A percentile compares a stretch with the other conserved stretches of the same genome.
These are phyloP conservation scores for Mactromeris polynyma DNA, from an alignment of 2,888 invertebrate genomes.

Conservation along the genomic window DNA sequence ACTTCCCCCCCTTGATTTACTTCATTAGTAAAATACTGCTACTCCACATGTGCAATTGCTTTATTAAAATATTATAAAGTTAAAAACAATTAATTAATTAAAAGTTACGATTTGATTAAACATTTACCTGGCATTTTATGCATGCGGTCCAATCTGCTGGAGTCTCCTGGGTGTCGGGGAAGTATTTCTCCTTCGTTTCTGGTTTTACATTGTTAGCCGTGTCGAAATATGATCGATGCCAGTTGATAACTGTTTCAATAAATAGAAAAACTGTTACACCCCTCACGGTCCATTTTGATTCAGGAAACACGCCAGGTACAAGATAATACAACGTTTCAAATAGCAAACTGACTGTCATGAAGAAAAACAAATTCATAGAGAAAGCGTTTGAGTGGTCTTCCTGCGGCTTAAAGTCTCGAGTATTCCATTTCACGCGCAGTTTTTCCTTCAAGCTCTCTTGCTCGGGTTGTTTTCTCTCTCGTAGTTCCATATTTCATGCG, in stretches of 20 bases:
- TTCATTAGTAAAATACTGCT: too few species aligned
- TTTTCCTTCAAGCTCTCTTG: slow-evolving; percentile 75
- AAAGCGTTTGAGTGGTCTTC: slow-evolving; percentile 64
- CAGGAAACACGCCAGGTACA: slow-evolving; percentile 72
- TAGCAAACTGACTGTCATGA: slow-evolving; percentile 70
- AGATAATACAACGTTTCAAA: slow-evolving; percentile 73
- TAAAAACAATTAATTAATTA: too few species aligned
- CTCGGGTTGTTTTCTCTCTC: slow-evolving; percentile 67
- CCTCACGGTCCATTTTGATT: slow-evolving; percentile 38
- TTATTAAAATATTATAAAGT: too few species aligned
- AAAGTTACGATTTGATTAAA: too few species aligned
- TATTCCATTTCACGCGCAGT: slow-evolving; percentile 73
- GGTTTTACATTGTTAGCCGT: slow-evolving; percentile 72
- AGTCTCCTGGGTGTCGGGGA: slow-evolving; percentile 66
- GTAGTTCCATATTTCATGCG: slow-evolving; percentile 70
- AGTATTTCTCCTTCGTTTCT: slow-evolving; percentile 72
- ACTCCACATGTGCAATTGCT: too few species aligned
- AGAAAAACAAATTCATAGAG: slow-evolving; percentile 72
- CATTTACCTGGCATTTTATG: slow-evolving; percentile 75
- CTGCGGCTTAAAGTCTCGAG: slow-evolving; percentile 74
- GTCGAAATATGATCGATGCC: slow-evolving; percentile 73
- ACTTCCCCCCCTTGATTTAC: too few species aligned
- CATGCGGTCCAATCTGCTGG: slow-evolving; percentile 77
- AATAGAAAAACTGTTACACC: slow-evolving; percentile 60
- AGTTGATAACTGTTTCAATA: slow-evolving; percentile 68